These are phyloP conservation scores for Drosophila anomalipes DNA, from an alignment of 2,888 invertebrate genomes.

Conservation along the genomic window DNA sequence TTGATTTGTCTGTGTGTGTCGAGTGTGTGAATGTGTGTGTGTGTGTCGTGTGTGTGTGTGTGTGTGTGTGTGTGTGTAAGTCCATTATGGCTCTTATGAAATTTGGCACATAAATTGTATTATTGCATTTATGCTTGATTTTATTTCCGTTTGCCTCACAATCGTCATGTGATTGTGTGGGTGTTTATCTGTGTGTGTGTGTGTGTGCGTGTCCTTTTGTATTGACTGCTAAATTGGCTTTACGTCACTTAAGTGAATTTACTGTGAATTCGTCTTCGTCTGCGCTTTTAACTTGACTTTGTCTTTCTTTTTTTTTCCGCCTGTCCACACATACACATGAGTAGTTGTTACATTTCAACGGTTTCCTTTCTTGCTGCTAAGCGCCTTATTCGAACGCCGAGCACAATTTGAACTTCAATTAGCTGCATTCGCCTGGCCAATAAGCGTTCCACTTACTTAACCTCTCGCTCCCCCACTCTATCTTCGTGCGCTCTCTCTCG, in stretches of 20 bases:
- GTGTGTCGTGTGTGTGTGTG: slow-evolving; percentile 8
- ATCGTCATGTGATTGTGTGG: slow-evolving; percentile 66
- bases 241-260: slow-evolving; percentile 72
- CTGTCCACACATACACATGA: slow-evolving; percentile 2
- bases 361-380: slow-evolving; percentile 58
- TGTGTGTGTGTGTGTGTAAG: slow-evolving; percentile 44
- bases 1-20: slow-evolving; percentile 53
- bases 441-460: slow-evolving; percentile 59
- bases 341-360: slow-evolving; percentile 66
- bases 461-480: slow-evolving; percentile 11
- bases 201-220: slow-evolving; percentile 41
- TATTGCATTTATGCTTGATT: slow-evolving; percentile 82
- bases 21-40: slow-evolving; percentile 12
- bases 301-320: slow-evolving; percentile 6
- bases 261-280: slow-evolving; percentile 62
- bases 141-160: slow-evolving; percentile 77
- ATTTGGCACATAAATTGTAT: slow-evolving; percentile 80
- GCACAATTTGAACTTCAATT: slow-evolving; percentile 77
- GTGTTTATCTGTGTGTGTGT: slow-evolving; percentile 34
- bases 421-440: slow-evolving; percentile 71
- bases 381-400: slow-evolving; percentile 51
- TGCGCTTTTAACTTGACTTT: slow-evolving; percentile 40
- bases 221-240: slow-evolving; percentile 78
- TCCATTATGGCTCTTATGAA: slow-evolving; percentile 75
- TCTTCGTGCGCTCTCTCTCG: not conserved